These are phyloP conservation scores for Andinoacara biseriatus DNA, from an alignment of 2,113 vertebrate species.

Conservation along the genomic window DNA sequence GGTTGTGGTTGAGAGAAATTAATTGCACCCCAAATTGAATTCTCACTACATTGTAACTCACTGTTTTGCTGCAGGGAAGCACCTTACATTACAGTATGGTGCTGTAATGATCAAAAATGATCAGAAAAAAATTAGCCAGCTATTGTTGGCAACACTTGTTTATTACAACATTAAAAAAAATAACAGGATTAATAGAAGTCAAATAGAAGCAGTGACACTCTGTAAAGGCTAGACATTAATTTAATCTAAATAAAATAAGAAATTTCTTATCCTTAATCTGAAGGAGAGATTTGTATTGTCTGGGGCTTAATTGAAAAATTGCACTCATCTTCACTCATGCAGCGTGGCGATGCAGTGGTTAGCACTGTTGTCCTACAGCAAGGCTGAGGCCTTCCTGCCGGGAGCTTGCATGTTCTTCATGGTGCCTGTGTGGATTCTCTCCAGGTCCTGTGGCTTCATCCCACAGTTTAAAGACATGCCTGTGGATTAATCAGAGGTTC, in stretches of 20 bases:
- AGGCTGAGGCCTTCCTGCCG: not conserved
- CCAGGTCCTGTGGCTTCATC: not conserved
- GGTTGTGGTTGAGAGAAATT: constrained; percentile 55
- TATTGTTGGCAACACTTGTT: not conserved
- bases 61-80: constrained; percentile 3
- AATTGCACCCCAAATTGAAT: constrained; percentile 48
- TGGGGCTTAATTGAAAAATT: not conserved
- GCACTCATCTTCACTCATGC: not conserved
- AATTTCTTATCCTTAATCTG: not conserved
- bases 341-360: not conserved
- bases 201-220: not conserved
- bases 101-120: constrained; percentile 14
- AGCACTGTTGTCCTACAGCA: not conserved
- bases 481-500: not conserved
- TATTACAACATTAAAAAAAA: not conserved
- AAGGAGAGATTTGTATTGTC: not conserved
- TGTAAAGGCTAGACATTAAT: not conserved
- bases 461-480: not conserved
- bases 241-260: not conserved
- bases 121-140: not conserved
- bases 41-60: not conserved
- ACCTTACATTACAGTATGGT: not conserved
- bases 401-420: not conserved
- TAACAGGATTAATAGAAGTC: not conserved
- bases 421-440: not conserved